These are phyloP conservation scores for Dasypolia templi DNA, from an alignment of 2,888 invertebrate genomes.

Conservation along the genomic window DNA sequence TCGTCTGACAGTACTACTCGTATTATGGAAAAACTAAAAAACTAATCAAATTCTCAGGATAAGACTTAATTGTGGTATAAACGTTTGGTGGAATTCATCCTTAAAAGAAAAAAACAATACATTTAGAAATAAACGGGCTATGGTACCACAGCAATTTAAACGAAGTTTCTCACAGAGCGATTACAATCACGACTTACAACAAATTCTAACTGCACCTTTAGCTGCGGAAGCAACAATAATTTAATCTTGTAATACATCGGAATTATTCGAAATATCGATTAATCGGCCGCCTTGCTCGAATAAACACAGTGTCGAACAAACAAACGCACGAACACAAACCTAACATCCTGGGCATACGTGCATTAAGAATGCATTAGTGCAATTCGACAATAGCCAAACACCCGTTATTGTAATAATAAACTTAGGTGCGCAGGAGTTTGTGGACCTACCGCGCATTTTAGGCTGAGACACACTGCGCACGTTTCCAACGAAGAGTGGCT, in stretches of 20 bases:
- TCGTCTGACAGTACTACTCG: no score
- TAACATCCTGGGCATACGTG: conserved; percentile 70
- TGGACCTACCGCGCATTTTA: conserved; percentile 63
- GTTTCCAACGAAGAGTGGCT: neutral
- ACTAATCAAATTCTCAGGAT: no score
- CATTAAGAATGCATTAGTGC: conserved; percentile 78
- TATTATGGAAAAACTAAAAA: no score
- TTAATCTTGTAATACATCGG: conserved; percentile 46
- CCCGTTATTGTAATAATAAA: conserved; percentile 69
- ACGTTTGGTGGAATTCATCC: no score
- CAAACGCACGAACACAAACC: conserved; percentile 69
- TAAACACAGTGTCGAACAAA: conserved; percentile 60
- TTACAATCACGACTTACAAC: conserved; percentile 44
- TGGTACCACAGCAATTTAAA: conserved; percentile 1
- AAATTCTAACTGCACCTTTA: conserved; percentile 11
- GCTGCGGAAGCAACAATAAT: conserved; percentile 55
- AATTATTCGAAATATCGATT: conserved; percentile 63
- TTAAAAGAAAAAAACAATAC: neutral
- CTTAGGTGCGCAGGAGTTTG: conserved; percentile 62
- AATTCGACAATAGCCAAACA: conserved; percentile 68
- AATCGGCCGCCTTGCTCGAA: conserved; percentile 57
- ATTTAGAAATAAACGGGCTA: neutral
- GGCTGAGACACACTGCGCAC: conserved; percentile 32
- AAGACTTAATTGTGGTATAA: no score
- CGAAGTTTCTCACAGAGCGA: conserved; percentile 16